Percentiles rank a stretch among this genome's conserved stretches.
phyloP scores from a whole-genome alignment of 2,113 vertebrate species.

The Alectura lathami region DNA sequence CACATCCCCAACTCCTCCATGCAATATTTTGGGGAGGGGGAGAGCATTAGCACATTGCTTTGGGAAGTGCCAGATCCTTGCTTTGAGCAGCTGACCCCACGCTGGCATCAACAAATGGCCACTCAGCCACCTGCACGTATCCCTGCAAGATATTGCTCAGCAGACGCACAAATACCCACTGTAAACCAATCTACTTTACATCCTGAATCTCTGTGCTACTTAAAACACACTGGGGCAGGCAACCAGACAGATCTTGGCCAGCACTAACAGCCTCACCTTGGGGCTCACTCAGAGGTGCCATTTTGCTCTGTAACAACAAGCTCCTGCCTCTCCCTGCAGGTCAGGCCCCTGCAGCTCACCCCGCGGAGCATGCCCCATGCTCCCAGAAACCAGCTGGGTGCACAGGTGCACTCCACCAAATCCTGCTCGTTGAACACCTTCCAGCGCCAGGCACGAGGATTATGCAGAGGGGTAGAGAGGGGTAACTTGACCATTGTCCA shows the following conservation, averaged over 20 bases:
- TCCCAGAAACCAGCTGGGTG: background rate
- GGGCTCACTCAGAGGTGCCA: background rate
- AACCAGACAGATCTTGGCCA: background rate
- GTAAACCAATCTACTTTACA: background rate
- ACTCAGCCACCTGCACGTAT: background rate
- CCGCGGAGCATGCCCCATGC: no score
- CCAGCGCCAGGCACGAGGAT: accelerated
- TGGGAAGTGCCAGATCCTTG: background rate
- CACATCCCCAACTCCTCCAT: accelerated
- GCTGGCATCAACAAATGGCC: background rate
- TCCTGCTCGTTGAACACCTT: background rate
- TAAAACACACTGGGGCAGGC: background rate
- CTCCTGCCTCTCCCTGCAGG: no score
- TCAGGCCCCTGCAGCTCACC: no score
- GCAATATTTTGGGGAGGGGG: background rate
- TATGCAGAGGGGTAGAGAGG: background rate
- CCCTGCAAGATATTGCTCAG: background rate
- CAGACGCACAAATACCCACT: background rate
- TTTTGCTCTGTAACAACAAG: background rate
- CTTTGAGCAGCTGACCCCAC: background rate
- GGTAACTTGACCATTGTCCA: accelerated
- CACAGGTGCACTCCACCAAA: background rate
- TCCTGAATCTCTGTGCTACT: background rate
- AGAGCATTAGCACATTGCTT: background rate
- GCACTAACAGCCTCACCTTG: background rate